Base-by-base conservation (phyloP, 2,888 invertebrate genomes). In the Pristionchus exspectatus region DNA sequence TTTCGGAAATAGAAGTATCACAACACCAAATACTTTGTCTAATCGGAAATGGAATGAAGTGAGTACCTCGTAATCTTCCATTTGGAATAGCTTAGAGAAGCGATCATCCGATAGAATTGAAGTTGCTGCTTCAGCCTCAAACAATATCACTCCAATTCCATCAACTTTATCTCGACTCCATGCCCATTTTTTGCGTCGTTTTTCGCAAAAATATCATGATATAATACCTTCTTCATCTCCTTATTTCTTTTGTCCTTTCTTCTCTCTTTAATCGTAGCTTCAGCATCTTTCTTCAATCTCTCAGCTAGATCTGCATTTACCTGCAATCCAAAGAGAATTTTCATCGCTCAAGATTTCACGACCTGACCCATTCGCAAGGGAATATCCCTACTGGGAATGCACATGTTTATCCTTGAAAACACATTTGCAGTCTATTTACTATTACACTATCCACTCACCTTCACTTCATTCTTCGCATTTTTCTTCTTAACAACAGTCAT, bases 1-100 rank as follows among this genome's bases (percentile, higher is more conserved):
- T 38, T 38, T 38, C 5, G 38, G 38, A 38, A 38, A 38, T 38
- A 38, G 2, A 38, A 38, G 3, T 38, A 38, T 3, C 38, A 38
- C 38, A 38, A 38, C 38, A 50, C 0, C 5, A 50, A 10, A 50
- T 12, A 50, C 44, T 50, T 50, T 38, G 38, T 3, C 44, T 50
- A 9, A 50, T 50, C 44, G 44, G 44, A 50, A 10, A 10, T 50
- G 4, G 44, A 50, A 50, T 50, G 12, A 50, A 9, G 12, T 27
- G 2, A 4, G 24, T 27, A 94, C 93, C 90, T 94, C 90, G 91
- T 91, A 99, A 95, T 98, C 98, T 94, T 98, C 97, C 86, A 97
- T 97, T 94, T 97, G 97, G 95, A 99, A 99, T 95, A 99, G 96
- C 2, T 96, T 97, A 95, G 97, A 97, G 96, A 99, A 99, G 93